Evolutionary conservation across 1,140 invertebrate species (phyloP).

Genomic region (Ceratoteleas bidentatus): DNA sequence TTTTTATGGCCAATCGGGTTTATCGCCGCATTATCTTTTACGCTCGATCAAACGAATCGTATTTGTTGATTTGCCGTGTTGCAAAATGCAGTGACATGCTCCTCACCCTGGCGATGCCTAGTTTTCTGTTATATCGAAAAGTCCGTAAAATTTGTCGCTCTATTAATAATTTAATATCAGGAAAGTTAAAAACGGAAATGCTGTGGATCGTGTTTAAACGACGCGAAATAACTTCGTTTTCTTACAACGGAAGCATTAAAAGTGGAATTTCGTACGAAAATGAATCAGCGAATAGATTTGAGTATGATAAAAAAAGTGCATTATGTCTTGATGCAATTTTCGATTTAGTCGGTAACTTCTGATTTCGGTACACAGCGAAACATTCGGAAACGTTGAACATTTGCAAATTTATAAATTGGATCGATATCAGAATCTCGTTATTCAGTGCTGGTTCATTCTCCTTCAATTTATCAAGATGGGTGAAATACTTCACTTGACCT

Average conservation of each 20-base stretch:
- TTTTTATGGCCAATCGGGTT: conserved; percentile 3
- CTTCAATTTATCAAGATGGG: conserved; percentile 3
- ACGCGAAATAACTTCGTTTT: too few species aligned
- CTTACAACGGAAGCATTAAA: too few species aligned
- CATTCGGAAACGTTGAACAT: background rate
- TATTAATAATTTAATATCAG: too few species aligned
- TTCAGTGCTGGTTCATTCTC: conserved; percentile 20
- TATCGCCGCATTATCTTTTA: background rate
- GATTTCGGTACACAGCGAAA: background rate
- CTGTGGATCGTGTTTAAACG: too few species aligned
- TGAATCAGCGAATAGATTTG: background rate
- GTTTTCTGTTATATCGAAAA: too few species aligned
- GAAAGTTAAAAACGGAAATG: too few species aligned
- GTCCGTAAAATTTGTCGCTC: too few species aligned
- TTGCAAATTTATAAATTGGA: conserved; percentile 20
- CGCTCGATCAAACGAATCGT: too few species aligned
- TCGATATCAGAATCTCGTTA: conserved; percentile 18
- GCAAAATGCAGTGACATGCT: too few species aligned
- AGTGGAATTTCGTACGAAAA: too few species aligned
- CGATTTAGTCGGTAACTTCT: background rate
- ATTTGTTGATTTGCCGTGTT: too few species aligned
- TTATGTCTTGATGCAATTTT: conserved; percentile 3
- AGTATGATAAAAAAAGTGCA: background rate
- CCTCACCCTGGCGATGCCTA: too few species aligned
- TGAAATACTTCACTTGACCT: conserved; percentile 13